phyloP scores from a whole-genome alignment of 2,113 vertebrate genomes.

The Balaenoptera acutorostrata region DNA sequence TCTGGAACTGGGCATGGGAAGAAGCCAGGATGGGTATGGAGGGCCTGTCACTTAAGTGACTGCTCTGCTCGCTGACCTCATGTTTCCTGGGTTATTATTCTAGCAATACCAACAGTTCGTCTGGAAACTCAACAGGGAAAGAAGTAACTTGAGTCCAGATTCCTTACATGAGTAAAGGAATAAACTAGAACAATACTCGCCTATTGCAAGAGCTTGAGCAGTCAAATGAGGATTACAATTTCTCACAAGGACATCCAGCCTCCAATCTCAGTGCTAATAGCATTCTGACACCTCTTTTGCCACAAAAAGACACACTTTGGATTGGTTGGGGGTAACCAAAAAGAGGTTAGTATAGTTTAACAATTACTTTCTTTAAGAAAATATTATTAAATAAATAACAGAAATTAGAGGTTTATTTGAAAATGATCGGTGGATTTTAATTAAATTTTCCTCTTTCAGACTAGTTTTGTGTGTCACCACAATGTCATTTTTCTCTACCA shows the following conservation, averaged over 20 bases:
- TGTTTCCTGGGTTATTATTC: neutral
- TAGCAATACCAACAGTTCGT: neutral
- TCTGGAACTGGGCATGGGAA: neutral
- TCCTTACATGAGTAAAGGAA: neutral
- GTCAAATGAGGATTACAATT: accelerated
- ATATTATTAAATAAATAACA: neutral
- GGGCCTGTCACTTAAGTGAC: neutral
- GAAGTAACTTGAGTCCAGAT: neutral
- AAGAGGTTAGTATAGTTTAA: neutral
- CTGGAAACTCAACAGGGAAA: neutral
- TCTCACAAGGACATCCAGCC: neutral
- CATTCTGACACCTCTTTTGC: neutral
- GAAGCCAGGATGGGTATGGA: neutral
- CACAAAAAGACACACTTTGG: neutral
- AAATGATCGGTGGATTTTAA: neutral
- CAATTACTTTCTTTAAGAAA: neutral
- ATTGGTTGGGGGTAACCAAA: neutral
- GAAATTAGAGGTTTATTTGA: neutral
- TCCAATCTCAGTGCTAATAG: neutral
- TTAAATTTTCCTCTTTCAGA: neutral
- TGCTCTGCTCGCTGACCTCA: neutral
- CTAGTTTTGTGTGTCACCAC: neutral
- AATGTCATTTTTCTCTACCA: neutral
- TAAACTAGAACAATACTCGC: neutral
- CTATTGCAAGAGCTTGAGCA: neutral